Conservation (phyloP, 2,888 invertebrate genomes). For the Hydropsyche betteni region DNA sequence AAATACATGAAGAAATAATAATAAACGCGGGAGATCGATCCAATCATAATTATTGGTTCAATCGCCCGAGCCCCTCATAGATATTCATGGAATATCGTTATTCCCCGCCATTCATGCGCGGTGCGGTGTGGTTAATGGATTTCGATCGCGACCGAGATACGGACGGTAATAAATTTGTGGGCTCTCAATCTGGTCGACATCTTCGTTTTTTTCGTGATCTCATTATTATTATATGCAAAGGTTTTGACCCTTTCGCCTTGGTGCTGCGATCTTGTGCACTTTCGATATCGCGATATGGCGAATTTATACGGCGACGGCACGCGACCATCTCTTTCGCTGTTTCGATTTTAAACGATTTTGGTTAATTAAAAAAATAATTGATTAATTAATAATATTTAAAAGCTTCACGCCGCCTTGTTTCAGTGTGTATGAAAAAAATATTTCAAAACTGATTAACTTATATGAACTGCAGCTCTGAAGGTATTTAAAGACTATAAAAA, state of each 20-base stretch:
- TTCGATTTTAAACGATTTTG: no score
- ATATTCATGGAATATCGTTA: conserved; percentile 50
- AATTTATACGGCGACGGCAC: conserved; percentile 20
- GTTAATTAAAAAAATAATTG: no score
- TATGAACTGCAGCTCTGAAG: no score
- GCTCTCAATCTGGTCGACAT: conserved; percentile 1
- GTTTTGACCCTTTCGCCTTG: conserved; percentile 30
- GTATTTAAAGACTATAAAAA: no score
- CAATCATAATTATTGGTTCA: conserved; percentile 50
- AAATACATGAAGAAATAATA: not conserved
- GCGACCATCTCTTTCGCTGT: conserved; percentile 17
- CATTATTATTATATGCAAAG: not conserved
- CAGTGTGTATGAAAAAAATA: no score
- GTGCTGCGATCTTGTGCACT: conserved; percentile 1
- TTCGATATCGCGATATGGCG: not conserved
- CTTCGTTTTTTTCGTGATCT: not conserved
- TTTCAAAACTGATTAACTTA: no score
- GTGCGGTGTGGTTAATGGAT: conserved; percentile 50
- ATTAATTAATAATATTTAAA: no score
- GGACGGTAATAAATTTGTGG: conserved; percentile 40
- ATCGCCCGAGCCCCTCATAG: conserved; percentile 49
- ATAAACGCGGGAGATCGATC: conserved; percentile 42
- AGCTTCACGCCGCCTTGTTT: no score
- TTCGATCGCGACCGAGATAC: conserved; percentile 45
- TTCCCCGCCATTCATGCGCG: conserved; percentile 41